Base-by-base conservation (phyloP, 2,797 vertebrate genomes). In the Echiichthys vipera region DNA sequence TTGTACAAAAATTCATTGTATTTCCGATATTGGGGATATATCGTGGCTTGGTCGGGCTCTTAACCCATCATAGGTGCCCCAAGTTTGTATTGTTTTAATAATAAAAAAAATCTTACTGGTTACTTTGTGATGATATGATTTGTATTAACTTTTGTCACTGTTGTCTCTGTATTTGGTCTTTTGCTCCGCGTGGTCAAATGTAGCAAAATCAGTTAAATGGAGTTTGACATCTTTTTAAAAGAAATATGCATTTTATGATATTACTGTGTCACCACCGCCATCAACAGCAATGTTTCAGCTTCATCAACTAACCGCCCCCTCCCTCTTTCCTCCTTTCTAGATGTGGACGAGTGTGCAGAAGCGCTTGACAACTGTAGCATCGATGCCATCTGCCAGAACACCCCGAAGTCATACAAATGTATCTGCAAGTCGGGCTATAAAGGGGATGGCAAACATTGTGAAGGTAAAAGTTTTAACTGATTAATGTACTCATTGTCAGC, bases 361-460 rank as follows among this genome's bases (percentile, higher is more conserved):
- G 96, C 96, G 43, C 96, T 97, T 0, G 98, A 99, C 95, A 97
- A 94, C 92, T 99, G 98, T 91, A 98, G 97, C 92, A 98, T 99
- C 4, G 98, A 99, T 0, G 98, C 98, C 80, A 97, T 99, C 95
- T 99, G 98, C 93, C 98, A 99, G 94, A 99, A 99, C 92, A 99
- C 97, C 37, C 96, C 95, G 11, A 95, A 95, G 83, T 98, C 97
- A 17, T 99, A 98, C 94, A 99, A 97, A 89, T 99, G 98, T 89
- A 98, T 99, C 94, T 99, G 98, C 96, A 99, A 99, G 93, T 98
- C 98, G 0, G 98, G 98, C 83, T 99, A 98, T 89, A 98, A 96
- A 1, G 98, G 98, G 0, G 97, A 99, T 0, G 98, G 98, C 65
- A 98, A 97, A 90, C 96, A 98, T 88, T 99, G 98, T 90, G 97